Evolutionary conservation across 2,113 vertebrate species (phyloP), one percentile per base, ranked within the genome.

Genomic region (Carassius carassius): DNA sequence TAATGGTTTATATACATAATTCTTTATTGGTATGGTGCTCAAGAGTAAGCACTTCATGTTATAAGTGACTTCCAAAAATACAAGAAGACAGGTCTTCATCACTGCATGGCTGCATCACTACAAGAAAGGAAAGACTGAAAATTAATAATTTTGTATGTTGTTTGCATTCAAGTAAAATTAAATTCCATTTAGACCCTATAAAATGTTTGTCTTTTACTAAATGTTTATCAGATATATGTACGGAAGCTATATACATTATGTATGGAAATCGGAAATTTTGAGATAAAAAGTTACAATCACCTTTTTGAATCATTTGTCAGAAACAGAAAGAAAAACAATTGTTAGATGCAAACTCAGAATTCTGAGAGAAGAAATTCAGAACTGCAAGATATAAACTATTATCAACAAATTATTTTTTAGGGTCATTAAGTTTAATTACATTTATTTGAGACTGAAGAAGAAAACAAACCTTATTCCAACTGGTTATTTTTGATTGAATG

Each of bases 401-500:
- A 47, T 12, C 44, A 12, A 17, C 51, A 54, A 54, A 54, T 14
- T 0, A 54, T 54, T 54, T 54, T 17, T 5, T 17, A 17, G 3
- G 10, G n/a, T 63, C 4, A 63, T 19, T 47, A 47, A 12, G 44
- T 47, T 10, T 10, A 44, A 44, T 10, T 44, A 44, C 10, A 10
- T 47, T 19, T 16, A 23, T 3, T 51, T 51, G n/a, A 80, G 11
- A 73, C 25, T 29, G 5, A 67, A 41, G 25, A 67, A 32, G 13
- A 25, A 86, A 75, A 79, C 84, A 70, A 69, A 88, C 82, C 72
- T 86, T 47, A 92, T 89, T 94, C 91, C 75, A 87, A 19, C 25
- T 85, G 82, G 78, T 93, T 85, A 32, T 86, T 92, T 78, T 84
- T 90, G 84, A 88, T 86, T 63, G 91, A 87, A 5, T 81, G 90